phyloP scores from a whole-genome alignment of 2,888 invertebrate species.

The Vandiemenella viatica region DNA sequence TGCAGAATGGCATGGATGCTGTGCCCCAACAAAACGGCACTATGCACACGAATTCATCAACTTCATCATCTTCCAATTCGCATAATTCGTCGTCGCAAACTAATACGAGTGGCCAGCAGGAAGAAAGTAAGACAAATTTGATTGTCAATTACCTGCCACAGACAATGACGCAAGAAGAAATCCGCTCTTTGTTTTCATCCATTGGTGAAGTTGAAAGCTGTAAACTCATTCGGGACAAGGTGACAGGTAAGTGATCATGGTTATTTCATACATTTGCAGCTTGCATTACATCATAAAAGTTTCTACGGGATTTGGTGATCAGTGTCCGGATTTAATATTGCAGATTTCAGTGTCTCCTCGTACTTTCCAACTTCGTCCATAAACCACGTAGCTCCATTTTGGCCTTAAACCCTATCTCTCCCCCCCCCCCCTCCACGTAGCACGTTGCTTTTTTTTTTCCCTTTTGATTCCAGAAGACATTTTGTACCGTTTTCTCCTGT shows the following conservation, averaged over 20 bases:
- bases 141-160: conserved; percentile 99
- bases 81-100: conserved; percentile 28
- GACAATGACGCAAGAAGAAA: conserved; percentile 99
- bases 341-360: too few species aligned
- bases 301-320: too few species aligned
- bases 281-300: too few species aligned
- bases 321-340: too few species aligned
- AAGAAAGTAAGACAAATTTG: conserved; percentile 94
- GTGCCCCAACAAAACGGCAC: conserved; percentile 70
- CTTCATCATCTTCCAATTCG: conserved; percentile 24
- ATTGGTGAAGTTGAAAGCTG: conserved; percentile 99
- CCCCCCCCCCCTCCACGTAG: too few species aligned
- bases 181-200: conserved; percentile 90
- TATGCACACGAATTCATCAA: conserved; percentile 26
- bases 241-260: conserved; percentile 70
- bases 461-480: too few species aligned
- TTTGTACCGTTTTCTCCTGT: too few species aligned
- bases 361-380: too few species aligned
- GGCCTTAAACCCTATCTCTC: too few species aligned
- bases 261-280: too few species aligned
- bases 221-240: conserved; percentile 97
- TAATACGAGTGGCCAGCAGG: conserved; percentile 44
- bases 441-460: too few species aligned
- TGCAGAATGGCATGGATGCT: conserved; percentile 72
- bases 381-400: too few species aligned